Conservation (phyloP, 2,113 vertebrate genomes). For the Alexandromys fortis region DNA sequence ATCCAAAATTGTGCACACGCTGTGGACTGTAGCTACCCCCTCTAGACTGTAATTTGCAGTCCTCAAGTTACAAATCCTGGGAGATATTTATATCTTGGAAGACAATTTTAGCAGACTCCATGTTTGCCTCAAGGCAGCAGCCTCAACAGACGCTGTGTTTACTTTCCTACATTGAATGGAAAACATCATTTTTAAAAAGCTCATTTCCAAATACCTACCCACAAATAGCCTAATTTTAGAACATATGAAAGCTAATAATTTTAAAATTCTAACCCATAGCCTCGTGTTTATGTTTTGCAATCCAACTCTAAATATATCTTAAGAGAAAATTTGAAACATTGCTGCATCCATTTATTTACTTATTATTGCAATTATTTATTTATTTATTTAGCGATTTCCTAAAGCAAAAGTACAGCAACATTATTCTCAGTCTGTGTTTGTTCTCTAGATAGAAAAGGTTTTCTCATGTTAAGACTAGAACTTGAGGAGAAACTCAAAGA, state of each 20-base stretch:
- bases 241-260: slow-evolving; percentile 69
- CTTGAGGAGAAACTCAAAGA: neutral
- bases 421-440: neutral
- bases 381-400: neutral
- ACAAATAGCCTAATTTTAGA: slow-evolving; percentile 71
- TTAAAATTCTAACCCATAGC: slow-evolving; percentile 44
- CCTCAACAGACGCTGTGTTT: neutral
- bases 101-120: slow-evolving; percentile 49
- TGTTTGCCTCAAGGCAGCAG: slow-evolving; percentile 69
- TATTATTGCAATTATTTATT: slow-evolving; percentile 43
- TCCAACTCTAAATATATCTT: slow-evolving; percentile 58
- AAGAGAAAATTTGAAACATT: slow-evolving; percentile 39
- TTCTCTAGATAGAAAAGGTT: neutral
- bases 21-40: neutral
- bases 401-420: slow-evolving; percentile 1
- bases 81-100: slow-evolving; percentile 57
- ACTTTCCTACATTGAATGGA: slow-evolving; percentile 35
- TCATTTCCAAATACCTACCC: slow-evolving; percentile 46
- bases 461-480: neutral
- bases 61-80: neutral
- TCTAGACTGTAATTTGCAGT: neutral
- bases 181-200: slow-evolving; percentile 61
- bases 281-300: slow-evolving; percentile 55
- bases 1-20: neutral
- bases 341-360: slow-evolving; percentile 5